Conservation (phyloP, 2,113 vertebrate species). For the Phasianus colchicus region DNA sequence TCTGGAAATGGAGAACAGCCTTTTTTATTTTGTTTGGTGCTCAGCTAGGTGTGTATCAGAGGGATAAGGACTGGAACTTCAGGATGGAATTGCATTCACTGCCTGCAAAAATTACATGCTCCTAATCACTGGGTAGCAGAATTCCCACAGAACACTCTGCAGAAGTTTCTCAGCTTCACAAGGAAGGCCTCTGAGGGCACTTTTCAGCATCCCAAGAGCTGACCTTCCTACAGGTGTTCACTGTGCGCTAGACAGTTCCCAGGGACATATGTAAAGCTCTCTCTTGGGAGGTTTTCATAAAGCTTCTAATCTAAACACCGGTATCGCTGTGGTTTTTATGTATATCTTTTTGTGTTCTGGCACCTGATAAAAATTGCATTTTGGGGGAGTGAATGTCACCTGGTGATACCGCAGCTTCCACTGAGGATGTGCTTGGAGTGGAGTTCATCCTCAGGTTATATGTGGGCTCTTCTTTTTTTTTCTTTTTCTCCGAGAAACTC, state of each 20-base stretch:
- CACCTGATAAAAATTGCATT: conserved; percentile 57
- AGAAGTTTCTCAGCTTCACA: conserved; percentile 18
- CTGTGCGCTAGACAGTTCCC: conserved; percentile 7
- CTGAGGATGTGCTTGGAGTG: neutral
- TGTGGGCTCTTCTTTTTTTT: neutral
- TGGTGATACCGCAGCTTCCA: conserved; percentile 25
- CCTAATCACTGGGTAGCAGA: neutral
- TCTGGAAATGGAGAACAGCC: neutral
- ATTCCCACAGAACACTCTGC: neutral
- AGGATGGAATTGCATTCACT: neutral
- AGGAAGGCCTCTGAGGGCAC: neutral
- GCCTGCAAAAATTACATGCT: neutral
- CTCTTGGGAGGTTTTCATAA: neutral
- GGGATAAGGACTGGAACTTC: neutral
- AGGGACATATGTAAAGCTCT: neutral
- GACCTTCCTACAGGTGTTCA: conserved; percentile 12
- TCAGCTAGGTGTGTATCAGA: neutral
- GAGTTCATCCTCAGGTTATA: conserved; percentile 47
- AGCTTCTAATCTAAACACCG: conserved; percentile 49
- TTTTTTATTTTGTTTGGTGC: neutral
- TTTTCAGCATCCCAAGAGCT: neutral
- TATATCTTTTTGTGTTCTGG: conserved; percentile 53
- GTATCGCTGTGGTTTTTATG: neutral
- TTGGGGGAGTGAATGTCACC: neutral
- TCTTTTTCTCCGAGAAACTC: neutral